Conservation (phyloP, 1,140 invertebrate species). For the Rhynchophorus ferrugineus region DNA sequence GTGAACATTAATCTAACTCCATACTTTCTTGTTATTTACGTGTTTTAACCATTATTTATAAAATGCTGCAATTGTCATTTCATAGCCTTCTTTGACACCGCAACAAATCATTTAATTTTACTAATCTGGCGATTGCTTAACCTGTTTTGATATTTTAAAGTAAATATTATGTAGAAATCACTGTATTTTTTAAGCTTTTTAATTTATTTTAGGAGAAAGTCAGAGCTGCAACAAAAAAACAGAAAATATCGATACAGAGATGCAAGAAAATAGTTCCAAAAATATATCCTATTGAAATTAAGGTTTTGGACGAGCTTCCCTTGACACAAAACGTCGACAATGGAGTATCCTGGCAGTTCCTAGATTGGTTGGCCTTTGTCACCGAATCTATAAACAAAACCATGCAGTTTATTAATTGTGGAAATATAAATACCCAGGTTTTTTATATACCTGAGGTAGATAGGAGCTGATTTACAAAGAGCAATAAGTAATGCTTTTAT, state of each 20-base stretch:
- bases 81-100: too few species aligned
- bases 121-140: too few species aligned
- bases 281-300: slow-evolving; percentile 32
- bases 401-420: slow-evolving; percentile 70
- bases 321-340: slow-evolving; percentile 7
- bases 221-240: slow-evolving; percentile 6
- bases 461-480: not conserved
- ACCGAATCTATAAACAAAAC: slow-evolving; percentile 72
- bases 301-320: slow-evolving; percentile 22
- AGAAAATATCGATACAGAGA: slow-evolving; percentile 14
- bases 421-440: slow-evolving; percentile 61
- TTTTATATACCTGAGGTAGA: slow-evolving; percentile 60
- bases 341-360: slow-evolving; percentile 45
- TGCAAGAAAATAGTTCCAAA: slow-evolving; percentile 29
- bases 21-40: too few species aligned
- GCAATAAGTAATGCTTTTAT: not conserved
- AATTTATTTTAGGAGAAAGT: slow-evolving; percentile 11
- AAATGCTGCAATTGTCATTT: too few species aligned
- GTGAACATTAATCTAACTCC: too few species aligned
- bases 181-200: too few species aligned
- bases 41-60: too few species aligned
- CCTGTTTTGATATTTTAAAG: too few species aligned
- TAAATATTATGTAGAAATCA: too few species aligned
- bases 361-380: slow-evolving; percentile 64
- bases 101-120: too few species aligned